Conservation (phyloP, 2,888 invertebrate genomes). For the Palloptera scutellata region DNA sequence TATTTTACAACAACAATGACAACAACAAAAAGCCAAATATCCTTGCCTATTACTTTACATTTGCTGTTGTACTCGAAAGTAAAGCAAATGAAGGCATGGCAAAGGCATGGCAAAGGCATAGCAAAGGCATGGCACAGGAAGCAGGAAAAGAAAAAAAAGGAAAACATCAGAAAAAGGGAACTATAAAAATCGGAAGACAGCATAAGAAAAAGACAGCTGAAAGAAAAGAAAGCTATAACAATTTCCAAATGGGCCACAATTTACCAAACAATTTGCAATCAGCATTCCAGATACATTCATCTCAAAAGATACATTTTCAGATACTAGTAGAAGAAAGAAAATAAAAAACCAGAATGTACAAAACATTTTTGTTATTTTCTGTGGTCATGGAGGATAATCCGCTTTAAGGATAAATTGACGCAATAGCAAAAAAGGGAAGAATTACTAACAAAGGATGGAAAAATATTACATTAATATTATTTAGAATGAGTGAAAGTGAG, state of each 20-base stretch:
- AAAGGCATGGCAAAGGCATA: neutral
- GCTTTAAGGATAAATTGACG: conserved; percentile 18
- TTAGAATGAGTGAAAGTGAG: too few relatives aligned
- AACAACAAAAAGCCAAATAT: neutral
- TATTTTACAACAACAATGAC: conserved; percentile 1
- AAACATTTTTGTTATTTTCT: conserved; percentile 7
- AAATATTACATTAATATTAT: too few relatives aligned
- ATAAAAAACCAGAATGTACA: neutral
- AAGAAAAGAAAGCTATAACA: conserved; percentile 1
- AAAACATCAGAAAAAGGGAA: neutral
- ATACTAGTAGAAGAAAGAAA: neutral
- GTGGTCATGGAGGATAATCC: conserved; percentile 21
- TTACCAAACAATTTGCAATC: conserved; percentile 28
- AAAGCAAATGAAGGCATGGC: neutral
- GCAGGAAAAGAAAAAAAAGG: neutral
- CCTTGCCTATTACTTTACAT: conserved; percentile 16
- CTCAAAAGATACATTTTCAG: neutral
- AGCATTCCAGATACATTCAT: neutral
- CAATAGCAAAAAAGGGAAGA: neutral
- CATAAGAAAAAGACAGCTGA: neutral
- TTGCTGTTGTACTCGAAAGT: too few relatives aligned
- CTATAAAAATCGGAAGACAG: neutral
- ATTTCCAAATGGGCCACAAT: conserved; percentile 22
- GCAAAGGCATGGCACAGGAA: neutral
- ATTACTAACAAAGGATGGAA: neutral